phyloP scores from a whole-genome alignment of 2,797 vertebrate genomes.

The Geotria australis region DNA sequence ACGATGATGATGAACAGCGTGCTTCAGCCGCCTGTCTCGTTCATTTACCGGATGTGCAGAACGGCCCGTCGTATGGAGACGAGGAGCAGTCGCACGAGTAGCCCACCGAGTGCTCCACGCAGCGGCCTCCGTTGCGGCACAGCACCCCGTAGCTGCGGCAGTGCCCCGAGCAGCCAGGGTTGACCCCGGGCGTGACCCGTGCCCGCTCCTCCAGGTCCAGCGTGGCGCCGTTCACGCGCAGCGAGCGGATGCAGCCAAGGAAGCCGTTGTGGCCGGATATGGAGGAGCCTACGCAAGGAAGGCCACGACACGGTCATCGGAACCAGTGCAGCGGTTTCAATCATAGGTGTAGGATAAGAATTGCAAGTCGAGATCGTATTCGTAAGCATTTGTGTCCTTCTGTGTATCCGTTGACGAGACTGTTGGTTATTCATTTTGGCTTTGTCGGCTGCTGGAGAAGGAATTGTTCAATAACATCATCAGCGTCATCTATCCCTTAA shows the following conservation, averaged over 20 bases:
- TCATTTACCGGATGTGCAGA: constrained; percentile 46
- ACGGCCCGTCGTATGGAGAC: constrained; percentile 61
- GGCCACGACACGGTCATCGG: too few species aligned
- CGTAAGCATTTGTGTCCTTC: too few species aligned
- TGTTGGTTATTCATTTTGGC: too few species aligned
- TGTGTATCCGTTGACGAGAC: too few species aligned
- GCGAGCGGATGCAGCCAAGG: constrained; percentile 67
- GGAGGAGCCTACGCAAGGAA: not conserved
- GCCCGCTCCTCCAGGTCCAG: constrained; percentile 75
- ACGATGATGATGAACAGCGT: too few species aligned
- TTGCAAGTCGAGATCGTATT: too few species aligned
- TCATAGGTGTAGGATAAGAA: too few species aligned
- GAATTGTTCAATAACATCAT: too few species aligned
- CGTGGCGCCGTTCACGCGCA: constrained; percentile 73
- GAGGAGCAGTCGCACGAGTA: constrained; percentile 58
- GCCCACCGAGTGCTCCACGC: constrained; percentile 73
- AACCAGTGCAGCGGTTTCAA: too few species aligned
- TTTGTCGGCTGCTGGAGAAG: too few species aligned
- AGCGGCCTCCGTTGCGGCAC: constrained; percentile 68
- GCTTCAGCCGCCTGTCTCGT: too few species aligned
- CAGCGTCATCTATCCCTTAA: too few species aligned
- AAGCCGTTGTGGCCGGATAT: constrained; percentile 44
- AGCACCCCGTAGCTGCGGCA: constrained; percentile 77
- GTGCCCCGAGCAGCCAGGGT: constrained; percentile 76
- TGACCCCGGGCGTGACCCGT: constrained; percentile 59